Conservation (phyloP, 2,113 vertebrate species). For the Furnarius figulus region DNA sequence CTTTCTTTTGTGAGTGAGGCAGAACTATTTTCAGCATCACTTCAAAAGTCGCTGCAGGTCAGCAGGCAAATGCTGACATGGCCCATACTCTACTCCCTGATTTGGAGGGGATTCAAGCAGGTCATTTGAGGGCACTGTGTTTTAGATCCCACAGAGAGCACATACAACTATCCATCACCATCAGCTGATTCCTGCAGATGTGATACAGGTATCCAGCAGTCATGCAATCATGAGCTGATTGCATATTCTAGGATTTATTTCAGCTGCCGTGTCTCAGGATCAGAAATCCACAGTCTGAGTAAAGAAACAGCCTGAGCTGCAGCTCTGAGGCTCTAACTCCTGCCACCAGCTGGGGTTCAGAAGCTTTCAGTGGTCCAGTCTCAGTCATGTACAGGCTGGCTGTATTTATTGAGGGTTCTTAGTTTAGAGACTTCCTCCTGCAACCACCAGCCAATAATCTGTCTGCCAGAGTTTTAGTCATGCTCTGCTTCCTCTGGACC, state of each 20-base stretch:
- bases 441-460: conserved; percentile 14
- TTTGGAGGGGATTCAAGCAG: background rate
- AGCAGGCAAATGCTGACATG: background rate
- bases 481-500: background rate
- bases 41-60: background rate
- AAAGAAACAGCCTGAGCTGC: background rate
- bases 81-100: background rate
- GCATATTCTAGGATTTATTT: background rate
- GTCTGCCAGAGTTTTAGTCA: background rate
- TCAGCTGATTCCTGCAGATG: background rate
- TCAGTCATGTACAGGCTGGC: background rate
- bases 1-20: background rate
- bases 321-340: background rate
- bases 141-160: background rate
- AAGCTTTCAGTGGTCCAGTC: background rate
- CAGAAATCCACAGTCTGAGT: background rate
- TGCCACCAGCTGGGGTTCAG: background rate
- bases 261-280: background rate
- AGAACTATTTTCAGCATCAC: background rate
- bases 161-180: background rate
- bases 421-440: conserved; percentile 1
- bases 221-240: background rate
- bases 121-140: background rate
- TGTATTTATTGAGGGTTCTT: background rate
- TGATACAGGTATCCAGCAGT: background rate